These are phyloP conservation scores for Daktulosphaira vitifoliae DNA, from an alignment of 1,140 invertebrate species.

Conservation along the genomic window DNA sequence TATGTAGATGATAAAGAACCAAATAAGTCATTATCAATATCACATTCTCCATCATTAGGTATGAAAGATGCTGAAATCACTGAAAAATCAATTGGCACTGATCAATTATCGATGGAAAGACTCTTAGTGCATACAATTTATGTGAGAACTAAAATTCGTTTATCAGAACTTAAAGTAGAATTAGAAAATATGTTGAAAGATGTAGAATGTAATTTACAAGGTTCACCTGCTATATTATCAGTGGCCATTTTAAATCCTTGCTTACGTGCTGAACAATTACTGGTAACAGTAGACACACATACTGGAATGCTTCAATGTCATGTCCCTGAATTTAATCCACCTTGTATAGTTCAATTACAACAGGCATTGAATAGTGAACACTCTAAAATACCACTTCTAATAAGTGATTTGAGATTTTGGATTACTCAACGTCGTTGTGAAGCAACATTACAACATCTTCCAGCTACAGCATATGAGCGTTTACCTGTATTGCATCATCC, in stretches of 20 bases:
- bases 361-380: constrained; percentile 69
- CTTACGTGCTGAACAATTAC: constrained; percentile 77
- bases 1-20: constrained; percentile 78
- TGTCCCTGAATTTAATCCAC: constrained; percentile 79
- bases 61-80: constrained; percentile 61
- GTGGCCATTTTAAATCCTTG: constrained; percentile 82
- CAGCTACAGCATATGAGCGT: constrained; percentile 73
- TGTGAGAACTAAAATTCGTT: constrained; percentile 71
- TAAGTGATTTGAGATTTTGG: constrained; percentile 73
- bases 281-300: constrained; percentile 88
- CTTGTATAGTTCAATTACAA: constrained; percentile 72
- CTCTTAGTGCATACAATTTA: constrained; percentile 96
- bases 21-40: constrained; percentile 69
- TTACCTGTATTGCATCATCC: constrained; percentile 69
- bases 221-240: constrained; percentile 82
- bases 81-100: constrained; percentile 69
- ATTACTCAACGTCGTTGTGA: constrained; percentile 83
- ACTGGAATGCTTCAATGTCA: constrained; percentile 85
- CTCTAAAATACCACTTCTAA: constrained; percentile 55
- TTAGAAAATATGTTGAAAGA: constrained; percentile 62
- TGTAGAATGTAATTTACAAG: constrained; percentile 62
- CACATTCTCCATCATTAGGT: constrained; percentile 77
- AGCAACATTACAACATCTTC: constrained; percentile 87
- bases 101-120: constrained; percentile 87
- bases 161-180: constrained; percentile 75